Conservation (phyloP, 2,113 vertebrate species). For the Rhynchomys soricoides region DNA sequence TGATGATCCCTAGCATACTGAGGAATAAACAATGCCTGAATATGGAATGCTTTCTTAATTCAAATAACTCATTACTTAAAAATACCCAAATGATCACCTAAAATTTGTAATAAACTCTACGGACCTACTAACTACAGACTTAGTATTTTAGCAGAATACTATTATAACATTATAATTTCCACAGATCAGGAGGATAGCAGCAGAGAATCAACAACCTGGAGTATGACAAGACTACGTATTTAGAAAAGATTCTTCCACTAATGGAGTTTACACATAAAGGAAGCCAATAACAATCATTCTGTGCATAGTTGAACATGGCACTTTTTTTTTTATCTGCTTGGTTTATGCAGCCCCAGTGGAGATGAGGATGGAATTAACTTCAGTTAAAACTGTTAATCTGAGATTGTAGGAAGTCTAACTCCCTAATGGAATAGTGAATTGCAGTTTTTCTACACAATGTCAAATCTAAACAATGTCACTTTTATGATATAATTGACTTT, state of each 20-base stretch:
- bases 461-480: slow-evolving; percentile 19
- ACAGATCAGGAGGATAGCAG: slow-evolving; percentile 51
- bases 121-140: slow-evolving; percentile 74
- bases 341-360: not conserved
- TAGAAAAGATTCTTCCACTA: slow-evolving; percentile 77
- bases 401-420: not conserved
- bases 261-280: slow-evolving; percentile 82
- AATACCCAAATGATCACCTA: slow-evolving; percentile 69
- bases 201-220: slow-evolving; percentile 60
- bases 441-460: not conserved
- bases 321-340: slow-evolving; percentile 27
- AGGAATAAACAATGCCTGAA: slow-evolving; percentile 15
- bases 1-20: not conserved
- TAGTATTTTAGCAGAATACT: slow-evolving; percentile 66
- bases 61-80: slow-evolving; percentile 79
- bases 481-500: not conserved
- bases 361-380: not conserved
- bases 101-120: slow-evolving; percentile 68
- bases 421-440: slow-evolving; percentile 5
- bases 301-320: not conserved
- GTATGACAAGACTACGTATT: slow-evolving; percentile 70
- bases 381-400: slow-evolving; percentile 6
- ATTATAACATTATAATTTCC: slow-evolving; percentile 63
- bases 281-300: slow-evolving; percentile 69
- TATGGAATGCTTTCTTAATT: slow-evolving; percentile 55